Percentiles rank a stretch among this genome's conserved stretches.
These are phyloP conservation scores for Papilio dardanus DNA, from an alignment of 1,140 invertebrate species.

Conservation along the genomic window DNA sequence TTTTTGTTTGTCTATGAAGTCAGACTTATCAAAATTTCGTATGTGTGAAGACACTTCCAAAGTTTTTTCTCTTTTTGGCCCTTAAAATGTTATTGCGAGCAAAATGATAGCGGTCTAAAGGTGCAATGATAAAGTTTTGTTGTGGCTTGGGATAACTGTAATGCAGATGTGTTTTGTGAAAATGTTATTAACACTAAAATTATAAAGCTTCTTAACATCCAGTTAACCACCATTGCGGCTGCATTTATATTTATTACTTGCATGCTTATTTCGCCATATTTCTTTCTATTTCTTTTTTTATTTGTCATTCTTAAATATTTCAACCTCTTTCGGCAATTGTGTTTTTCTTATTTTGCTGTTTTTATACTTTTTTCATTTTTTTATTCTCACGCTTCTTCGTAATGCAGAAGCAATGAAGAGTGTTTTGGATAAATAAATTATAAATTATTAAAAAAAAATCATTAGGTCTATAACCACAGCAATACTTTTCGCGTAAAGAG, in stretches of 20 bases:
- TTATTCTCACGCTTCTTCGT: constrained; percentile 62
- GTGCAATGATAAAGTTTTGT: constrained; percentile 72
- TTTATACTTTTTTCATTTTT: constrained; percentile 48
- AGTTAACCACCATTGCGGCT: constrained; percentile 72
- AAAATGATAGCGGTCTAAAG: constrained; percentile 61
- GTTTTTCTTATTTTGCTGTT: constrained; percentile 46
- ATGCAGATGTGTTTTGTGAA: constrained; percentile 51
- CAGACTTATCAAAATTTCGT: too few species aligned
- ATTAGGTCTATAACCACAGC: constrained; percentile 65
- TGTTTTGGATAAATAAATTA: constrained; percentile 39
- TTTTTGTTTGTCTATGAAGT: too few species aligned
- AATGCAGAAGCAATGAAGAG: constrained; percentile 79
- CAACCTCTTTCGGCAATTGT: constrained; percentile 32
- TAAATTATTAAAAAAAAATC: constrained; percentile 30
- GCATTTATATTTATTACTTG: constrained; percentile 64
- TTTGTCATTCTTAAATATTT: constrained; percentile 40
- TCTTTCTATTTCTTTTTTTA: constrained; percentile 41
- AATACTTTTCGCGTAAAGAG: constrained; percentile 65
- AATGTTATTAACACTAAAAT: constrained; percentile 60
- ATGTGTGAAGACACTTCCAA: too few species aligned
- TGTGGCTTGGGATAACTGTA: constrained; percentile 76
- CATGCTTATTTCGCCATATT: constrained; percentile 57
- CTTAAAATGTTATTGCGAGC: constrained; percentile 41
- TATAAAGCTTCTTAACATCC: constrained; percentile 61
- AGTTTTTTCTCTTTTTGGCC: too few species aligned